Evolutionary conservation across 1,140 invertebrate genomes (phyloP), one percentile per base, ranked within the genome.

Genomic region (Plectus sambesii): DNA sequence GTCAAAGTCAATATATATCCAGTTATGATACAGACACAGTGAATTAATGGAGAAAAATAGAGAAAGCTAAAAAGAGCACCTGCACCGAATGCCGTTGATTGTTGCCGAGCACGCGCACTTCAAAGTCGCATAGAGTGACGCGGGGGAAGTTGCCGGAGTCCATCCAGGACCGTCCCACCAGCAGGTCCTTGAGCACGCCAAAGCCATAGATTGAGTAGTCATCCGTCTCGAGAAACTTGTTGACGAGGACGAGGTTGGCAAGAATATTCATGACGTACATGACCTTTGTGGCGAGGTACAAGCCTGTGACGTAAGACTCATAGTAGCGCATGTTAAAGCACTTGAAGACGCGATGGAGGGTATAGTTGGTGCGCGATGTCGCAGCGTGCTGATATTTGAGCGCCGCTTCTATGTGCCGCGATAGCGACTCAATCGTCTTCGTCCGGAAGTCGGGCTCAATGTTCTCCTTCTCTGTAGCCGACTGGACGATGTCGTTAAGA

Each of bases 71-170:
- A n/a, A 51, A 12, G 12, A 20, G 5, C 33, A 60, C 58, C 53
- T 62, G 67, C 6, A 69, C 65, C 8, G 58, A 66, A 40, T 67
- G 68, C 26, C 75, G 70, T 30, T 74, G 65, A 43, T 64, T 63
- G 33, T 72, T 70, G 41, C 74, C 74, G 23, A 75, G 62, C 44
- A 73, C 70, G 26, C 75, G 67, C 20, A 76, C 74, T 55, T 74
- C 68, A 57, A 77, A 76, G 56, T 77, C 74, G 60, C 75, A 76
- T 47, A 71, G 12, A 60, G 55, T 47, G 40, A 68, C 66, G 60
- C 54, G 70, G 64, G 63, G 65, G 52, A 66, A 70, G 47, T 67
- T 69, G 2, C 64, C 64, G 22, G 61, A 65, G 33, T 65, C 60
- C 29, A 61, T 63, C 66, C 66, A 66, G 1, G 60, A 56, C 35